Evolutionary conservation across 2,797 vertebrate genomes (phyloP), one percentile per base, ranked within the genome.

Genomic region (Myotis findleyi): DNA sequence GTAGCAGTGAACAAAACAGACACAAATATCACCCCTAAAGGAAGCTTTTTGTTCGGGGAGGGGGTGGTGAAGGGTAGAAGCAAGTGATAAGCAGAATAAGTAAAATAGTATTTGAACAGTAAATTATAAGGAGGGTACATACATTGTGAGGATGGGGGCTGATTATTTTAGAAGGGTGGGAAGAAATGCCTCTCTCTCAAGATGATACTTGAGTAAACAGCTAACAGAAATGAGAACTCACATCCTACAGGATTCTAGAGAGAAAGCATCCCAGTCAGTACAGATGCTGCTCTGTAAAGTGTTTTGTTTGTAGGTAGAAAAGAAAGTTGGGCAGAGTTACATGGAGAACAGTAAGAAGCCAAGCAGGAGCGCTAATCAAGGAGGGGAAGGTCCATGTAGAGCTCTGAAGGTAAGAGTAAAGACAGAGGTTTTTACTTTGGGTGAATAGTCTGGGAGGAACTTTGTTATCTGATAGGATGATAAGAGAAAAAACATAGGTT

Each of bases 111-210:
- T 89, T 55, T 59, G 44, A 20, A 53, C 1, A 86, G 10, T 12
- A 82, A 82, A 17, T 49, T n/a, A 16, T 17, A 76, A 92, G 47
- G n/a, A 83, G 49, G 93, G 51, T 33, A 66, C n/a, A 57, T 53
- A 38, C 41, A 17, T 38, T 16, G 4, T 41, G 7, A 20, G 21
- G 21, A 14, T 0, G 30, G 3, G 21, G 11, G 9, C 12, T n/a
- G 33, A 16, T 20, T 23, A 41, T 64, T 85, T 88, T 79, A 14
- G 12, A 51, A 41, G 10, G 0, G 6, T 71, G 25, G 9, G 17
- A 27, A 77, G 41, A 77, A 68, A 69, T 6, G 7, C 17, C 17
- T 77, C n/a, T 8, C 16, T 17, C 3, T 86, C 49, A 57, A 83
- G 27, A 23, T 5, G 27, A 53, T 13, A 25, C 0, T 4, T 55